These are phyloP conservation scores for Agapornis roseicollis DNA, from an alignment of 2,113 vertebrate genomes.

Conservation along the genomic window DNA sequence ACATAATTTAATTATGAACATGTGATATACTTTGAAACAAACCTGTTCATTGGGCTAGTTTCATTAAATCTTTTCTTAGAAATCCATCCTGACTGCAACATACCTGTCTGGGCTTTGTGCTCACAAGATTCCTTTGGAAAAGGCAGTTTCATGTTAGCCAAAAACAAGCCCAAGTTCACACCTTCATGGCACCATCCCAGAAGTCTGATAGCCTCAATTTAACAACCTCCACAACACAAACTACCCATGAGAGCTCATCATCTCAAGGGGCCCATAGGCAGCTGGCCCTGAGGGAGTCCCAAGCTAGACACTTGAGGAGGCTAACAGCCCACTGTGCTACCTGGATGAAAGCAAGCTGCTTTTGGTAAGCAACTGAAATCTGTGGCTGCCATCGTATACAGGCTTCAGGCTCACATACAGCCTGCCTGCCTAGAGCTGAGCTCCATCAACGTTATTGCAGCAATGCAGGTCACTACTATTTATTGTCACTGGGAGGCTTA, in stretches of 20 bases:
- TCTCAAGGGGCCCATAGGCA: background rate
- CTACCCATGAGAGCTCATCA: background rate
- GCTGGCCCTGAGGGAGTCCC: background rate
- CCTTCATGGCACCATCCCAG: background rate
- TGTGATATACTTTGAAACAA: background rate
- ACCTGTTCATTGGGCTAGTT: background rate
- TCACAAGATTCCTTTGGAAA: background rate
- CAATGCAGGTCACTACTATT: background rate
- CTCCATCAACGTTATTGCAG: accelerated
- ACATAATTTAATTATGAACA: background rate
- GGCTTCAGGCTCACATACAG: background rate
- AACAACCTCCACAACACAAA: background rate
- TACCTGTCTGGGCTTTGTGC: background rate
- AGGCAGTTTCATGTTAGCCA: background rate
- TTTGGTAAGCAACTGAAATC: background rate
- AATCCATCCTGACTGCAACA: background rate
- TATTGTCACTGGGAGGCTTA: background rate
- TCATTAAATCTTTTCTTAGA: background rate
- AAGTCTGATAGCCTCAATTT: background rate
- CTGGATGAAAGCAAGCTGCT: background rate
- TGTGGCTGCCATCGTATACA: accelerated
- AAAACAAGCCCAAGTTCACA: background rate
- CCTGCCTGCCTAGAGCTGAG: background rate
- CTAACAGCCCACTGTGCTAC: background rate
- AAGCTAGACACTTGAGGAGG: accelerated